These are phyloP conservation scores for Nerophis lumbriciformis DNA, from an alignment of 2,113 vertebrate species.

Conservation along the genomic window DNA sequence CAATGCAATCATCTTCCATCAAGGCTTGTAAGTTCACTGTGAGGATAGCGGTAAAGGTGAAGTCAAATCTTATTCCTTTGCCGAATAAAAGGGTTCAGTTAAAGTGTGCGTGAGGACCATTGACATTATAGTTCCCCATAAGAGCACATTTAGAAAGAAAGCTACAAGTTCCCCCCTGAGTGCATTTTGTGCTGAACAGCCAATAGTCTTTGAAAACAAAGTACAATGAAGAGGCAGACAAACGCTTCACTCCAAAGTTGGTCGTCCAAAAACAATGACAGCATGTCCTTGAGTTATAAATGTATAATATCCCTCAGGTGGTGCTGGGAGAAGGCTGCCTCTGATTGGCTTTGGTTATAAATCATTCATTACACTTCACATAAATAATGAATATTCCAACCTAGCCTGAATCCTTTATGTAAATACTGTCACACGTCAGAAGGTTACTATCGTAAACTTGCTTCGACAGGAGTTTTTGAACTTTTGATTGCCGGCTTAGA, in stretches of 20 bases:
- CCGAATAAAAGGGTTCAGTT: slow-evolving; percentile 9
- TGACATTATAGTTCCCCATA: slow-evolving; percentile 25
- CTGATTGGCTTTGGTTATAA: slow-evolving; percentile 78
- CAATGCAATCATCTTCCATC: too few species aligned
- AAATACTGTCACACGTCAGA: slow-evolving; percentile 74
- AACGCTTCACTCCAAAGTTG: slow-evolving; percentile 52
- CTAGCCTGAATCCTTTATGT: slow-evolving; percentile 75
- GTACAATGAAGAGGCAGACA: slow-evolving; percentile 46
- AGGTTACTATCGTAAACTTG: slow-evolving; percentile 72
- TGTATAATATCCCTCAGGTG: slow-evolving; percentile 74
- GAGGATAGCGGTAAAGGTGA: slow-evolving; percentile 16
- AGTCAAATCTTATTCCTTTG: slow-evolving; percentile 12
- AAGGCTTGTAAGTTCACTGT: too few species aligned
- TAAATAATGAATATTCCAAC: slow-evolving; percentile 79
- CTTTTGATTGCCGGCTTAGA: slow-evolving; percentile 63
- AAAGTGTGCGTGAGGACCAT: slow-evolving; percentile 4
- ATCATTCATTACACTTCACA: slow-evolving; percentile 75
- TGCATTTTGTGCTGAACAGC: slow-evolving; percentile 52
- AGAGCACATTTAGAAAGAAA: slow-evolving; percentile 35
- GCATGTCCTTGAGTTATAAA: slow-evolving; percentile 78
- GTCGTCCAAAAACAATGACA: slow-evolving; percentile 71
- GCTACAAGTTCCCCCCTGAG: slow-evolving; percentile 40
- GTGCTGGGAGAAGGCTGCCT: slow-evolving; percentile 64
- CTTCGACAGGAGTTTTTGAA: slow-evolving; percentile 70
- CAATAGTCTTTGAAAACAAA: slow-evolving; percentile 64